phyloP scores from a whole-genome alignment of 2,888 invertebrate genomes.

The Pseudococcus jackbeardsleyi region DNA sequence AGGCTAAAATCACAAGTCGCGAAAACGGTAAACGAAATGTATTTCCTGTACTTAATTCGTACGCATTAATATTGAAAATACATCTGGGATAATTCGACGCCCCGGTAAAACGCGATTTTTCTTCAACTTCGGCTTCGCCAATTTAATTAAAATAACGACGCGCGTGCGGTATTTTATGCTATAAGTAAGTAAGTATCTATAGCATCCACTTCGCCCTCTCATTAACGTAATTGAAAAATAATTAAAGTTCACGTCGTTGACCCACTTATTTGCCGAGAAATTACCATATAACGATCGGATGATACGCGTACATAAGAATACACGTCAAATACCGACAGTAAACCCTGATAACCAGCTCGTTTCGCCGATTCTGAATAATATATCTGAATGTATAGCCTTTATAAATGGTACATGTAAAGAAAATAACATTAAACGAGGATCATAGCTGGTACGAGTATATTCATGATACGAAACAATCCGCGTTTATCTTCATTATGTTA shows the following conservation, averaged over 20 bases:
- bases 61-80: neutral
- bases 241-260: slow-evolving; percentile 51
- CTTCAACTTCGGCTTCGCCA: neutral
- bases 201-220: slow-evolving; percentile 39
- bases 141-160: slow-evolving; percentile 35
- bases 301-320: neutral
- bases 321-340: neutral
- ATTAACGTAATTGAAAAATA: slow-evolving; percentile 47
- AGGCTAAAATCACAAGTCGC: neutral
- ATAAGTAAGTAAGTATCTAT: neutral
- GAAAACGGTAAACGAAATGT: slow-evolving; percentile 28
- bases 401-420: neutral
- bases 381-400: neutral
- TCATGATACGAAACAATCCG: neutral
- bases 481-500: neutral
- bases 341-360: neutral
- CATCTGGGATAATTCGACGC: neutral
- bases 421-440: neutral
- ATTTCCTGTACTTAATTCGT: slow-evolving; percentile 41
- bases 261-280: slow-evolving; percentile 6
- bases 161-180: slow-evolving; percentile 3
- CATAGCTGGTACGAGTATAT: neutral
- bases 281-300: slow-evolving; percentile 16
- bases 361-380: neutral
- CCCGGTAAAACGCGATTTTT: neutral